These are phyloP conservation scores for Polydrusus pterygomalis DNA, from an alignment of 2,888 invertebrate species.

Conservation along the genomic window DNA sequence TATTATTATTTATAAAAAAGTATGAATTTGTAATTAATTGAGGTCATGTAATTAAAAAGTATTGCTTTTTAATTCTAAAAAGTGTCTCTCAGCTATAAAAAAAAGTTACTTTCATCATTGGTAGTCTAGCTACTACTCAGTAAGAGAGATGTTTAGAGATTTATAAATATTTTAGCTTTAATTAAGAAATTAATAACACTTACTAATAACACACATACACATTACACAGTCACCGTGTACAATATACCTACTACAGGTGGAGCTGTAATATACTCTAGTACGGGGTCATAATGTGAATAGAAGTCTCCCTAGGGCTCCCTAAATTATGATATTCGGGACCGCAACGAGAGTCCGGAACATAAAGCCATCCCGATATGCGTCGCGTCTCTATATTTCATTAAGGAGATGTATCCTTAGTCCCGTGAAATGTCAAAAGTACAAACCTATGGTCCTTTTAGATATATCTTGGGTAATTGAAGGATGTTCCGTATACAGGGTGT, in stretches of 20 bases:
- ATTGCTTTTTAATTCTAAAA: no score
- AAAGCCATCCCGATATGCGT: conserved; percentile 38
- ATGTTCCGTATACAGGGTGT: no score
- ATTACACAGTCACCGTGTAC: background rate
- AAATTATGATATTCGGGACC: conserved; percentile 48
- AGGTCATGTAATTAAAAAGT: no score
- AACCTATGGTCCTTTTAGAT: conserved; percentile 10
- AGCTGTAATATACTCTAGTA: conserved; percentile 10
- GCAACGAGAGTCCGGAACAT: conserved; percentile 35
- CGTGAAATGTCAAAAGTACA: conserved; percentile 16
- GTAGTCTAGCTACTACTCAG: no score
- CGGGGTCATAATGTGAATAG: conserved; percentile 43
- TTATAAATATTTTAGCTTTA: background rate
- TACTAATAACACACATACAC: background rate
- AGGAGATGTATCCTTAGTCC: conserved; percentile 27
- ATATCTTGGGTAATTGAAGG: background rate
- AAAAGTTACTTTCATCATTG: no score
- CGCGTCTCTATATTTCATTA: conserved; percentile 40
- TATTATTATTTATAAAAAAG: no score
- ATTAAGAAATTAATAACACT: background rate
- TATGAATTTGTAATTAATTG: no score
- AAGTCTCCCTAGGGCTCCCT: conserved; percentile 41
- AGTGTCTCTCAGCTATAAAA: no score
- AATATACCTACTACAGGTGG: conserved; percentile 25
- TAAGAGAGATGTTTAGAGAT: background rate